Conservation (phyloP, 2,797 vertebrate species). For the Anniella stebbinsi region DNA sequence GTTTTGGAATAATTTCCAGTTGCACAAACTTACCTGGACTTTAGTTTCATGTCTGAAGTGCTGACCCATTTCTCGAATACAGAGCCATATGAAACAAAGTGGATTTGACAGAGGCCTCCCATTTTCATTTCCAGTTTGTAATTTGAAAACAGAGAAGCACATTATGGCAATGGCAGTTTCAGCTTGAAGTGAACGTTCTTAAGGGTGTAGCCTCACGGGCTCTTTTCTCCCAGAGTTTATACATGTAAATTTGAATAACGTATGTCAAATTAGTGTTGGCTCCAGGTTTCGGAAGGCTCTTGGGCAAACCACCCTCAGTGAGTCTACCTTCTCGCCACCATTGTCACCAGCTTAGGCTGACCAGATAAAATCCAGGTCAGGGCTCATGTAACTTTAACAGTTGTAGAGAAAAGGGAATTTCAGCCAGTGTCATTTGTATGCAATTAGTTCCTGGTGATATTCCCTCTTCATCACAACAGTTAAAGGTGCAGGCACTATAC, state of each 20-base stretch:
- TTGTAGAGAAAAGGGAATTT: no score
- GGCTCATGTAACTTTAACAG: no score
- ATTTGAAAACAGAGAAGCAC: neutral
- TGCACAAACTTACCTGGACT: constrained; percentile 13
- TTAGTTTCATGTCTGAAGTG: neutral
- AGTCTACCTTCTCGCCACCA: no score
- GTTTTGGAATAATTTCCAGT: constrained; percentile 45
- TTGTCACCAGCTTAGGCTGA: no score
- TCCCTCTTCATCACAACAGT: no score
- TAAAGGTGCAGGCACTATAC: no score
- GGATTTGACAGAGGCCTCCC: constrained; percentile 22
- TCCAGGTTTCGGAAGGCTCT: no score
- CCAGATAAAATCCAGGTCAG: no score
- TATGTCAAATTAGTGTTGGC: no score
- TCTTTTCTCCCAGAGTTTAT: neutral
- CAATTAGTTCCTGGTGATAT: no score
- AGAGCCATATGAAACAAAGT: constrained; percentile 19
- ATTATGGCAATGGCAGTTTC: neutral
- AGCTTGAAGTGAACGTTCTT: neutral
- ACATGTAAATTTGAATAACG: neutral
- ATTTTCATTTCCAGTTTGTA: neutral
- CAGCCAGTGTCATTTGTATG: no score
- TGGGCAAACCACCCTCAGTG: no score
- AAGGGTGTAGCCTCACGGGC: neutral
- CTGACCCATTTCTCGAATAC: constrained; percentile 14